Evolutionary conservation across 2,888 invertebrate species (phyloP), one percentile per base, ranked within the genome.

Genomic region (Fragum whitleyi): DNA sequence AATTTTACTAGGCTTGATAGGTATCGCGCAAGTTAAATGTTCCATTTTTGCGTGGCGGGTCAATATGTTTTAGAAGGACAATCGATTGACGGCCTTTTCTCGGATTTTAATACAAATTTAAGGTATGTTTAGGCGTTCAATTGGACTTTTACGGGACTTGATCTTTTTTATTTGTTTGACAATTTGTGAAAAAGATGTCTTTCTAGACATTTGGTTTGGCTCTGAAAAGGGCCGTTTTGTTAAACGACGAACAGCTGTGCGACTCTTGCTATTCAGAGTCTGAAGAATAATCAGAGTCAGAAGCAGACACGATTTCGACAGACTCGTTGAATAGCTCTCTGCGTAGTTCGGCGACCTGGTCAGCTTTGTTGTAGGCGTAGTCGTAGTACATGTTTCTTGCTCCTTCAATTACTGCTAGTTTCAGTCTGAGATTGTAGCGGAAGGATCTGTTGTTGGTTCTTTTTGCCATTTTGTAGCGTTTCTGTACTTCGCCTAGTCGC

Each of bases 311-410:
- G n/a, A 83, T 83, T 36, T 85, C 74, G 9, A 85, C 86, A n/a
- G 74, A 77, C 51, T 81, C 79, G 29, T 79, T 79, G 68, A 83
- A 86, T 7, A 85, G 71, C 62, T 83, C 81, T 26, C 76, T 71
- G 57, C 86, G 81, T 29, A 89, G 67, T 26, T 88, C 77, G 1
- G 83, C 85, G 29, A 91, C 85, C 57, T 85, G 79, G 55, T 90
- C 90, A 16, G 90, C 90, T 74, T 88, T 87, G 59, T 82, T 74
- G 69, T 84, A 82, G n/a, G 91, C 91, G 76, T 88, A 91, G 71
- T 90, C 57, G 57, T 57, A 57, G 26, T 57, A 57, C 57, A 57
- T 57, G 57, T 57, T 57, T 9, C 57, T n/a, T 11, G 57, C 26
- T 21, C 57, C 57, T 57, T 57, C 57, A 90, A 89, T 83, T n/a